These are phyloP conservation scores for Dryobotodes eremita DNA, from an alignment of 2,888 invertebrate species.

Conservation along the genomic window DNA sequence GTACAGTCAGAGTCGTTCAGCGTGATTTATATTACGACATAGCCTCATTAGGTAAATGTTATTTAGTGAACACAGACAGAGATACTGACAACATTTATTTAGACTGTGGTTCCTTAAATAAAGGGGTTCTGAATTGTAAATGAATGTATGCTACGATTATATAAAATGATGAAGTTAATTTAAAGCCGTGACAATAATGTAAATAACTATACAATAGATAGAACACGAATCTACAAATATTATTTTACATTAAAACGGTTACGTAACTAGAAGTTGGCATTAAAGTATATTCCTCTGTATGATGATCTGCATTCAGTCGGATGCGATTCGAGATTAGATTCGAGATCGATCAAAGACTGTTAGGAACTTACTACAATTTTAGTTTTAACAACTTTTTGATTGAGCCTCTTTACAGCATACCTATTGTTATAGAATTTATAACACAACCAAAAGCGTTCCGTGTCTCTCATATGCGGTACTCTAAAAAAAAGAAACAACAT, in stretches of 20 bases:
- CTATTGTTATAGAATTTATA: slow-evolving; percentile 3
- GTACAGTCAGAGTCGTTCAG: slow-evolving; percentile 51
- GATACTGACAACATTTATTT: slow-evolving; percentile 48
- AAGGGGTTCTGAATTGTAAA: background rate
- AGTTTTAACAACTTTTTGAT: background rate
- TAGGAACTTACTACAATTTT: background rate
- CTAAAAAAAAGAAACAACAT: slow-evolving; percentile 45
- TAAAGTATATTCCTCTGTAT: too few species aligned
- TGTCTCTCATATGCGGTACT: slow-evolving; percentile 16
- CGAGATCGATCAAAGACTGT: background rate
- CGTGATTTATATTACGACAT: slow-evolving; percentile 62
- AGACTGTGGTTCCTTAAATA: slow-evolving; percentile 14
- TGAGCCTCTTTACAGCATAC: background rate
- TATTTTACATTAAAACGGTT: too few species aligned
- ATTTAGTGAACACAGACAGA: slow-evolving; percentile 52
- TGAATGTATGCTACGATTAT: background rate
- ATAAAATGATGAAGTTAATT: background rate
- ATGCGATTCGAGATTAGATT: too few species aligned
- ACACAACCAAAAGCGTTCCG: background rate
- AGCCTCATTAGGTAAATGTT: slow-evolving; percentile 62
- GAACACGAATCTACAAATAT: background rate
- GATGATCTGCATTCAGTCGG: background rate
- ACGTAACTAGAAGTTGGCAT: too few species aligned
- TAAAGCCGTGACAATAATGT: background rate
- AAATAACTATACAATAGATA: too few species aligned